Evolutionary conservation across 2,113 vertebrate genomes (phyloP), one percentile per base, ranked within the genome.

Genomic region (Tachysurus fulvidraco): DNA sequence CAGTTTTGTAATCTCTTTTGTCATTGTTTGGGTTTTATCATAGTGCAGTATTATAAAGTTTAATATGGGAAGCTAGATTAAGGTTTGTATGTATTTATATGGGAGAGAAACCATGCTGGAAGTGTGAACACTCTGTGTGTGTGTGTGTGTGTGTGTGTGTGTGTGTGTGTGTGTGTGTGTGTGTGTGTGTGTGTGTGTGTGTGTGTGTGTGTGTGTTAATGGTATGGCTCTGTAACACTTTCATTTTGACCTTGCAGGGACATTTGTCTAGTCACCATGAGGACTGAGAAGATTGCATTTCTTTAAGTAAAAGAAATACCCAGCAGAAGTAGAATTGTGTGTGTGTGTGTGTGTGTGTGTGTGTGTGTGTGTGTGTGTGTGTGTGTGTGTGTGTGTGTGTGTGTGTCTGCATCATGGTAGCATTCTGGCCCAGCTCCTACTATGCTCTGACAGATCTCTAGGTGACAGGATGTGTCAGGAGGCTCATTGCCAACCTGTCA

Each of bases 401-500:
- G 78, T 25, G 81, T 79, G 65, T 78, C 86, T 60, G 87, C 83
- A 88, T 69, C 80, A 88, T 89, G 89, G 87, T 86, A 88, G 89
- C 83, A 91, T 90, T 90, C 85, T 94, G 92, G 89, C 90, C 88
- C 21, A 4, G 65, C 84, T 90, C 83, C 86, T 23, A 79, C 86
- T 83, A 25, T 59, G 80, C 88, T 86, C 90, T 92, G 93, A 93
- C 91, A 90, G 93, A 93, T 92, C 93, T 93, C 88, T 87, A 92
- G 91, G 92, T 94, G 93, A 93, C 92, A 93, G 93, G 82, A 69
- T 54, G 91, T 92, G 92, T 94, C 92, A 88, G 76, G 85, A 89
- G 90, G 90, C 90, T 88, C 84, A 88, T 85, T 28, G 91, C 91
- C 93, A 92, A 87, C 91, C 89, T 93, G 92, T 92, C 93, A 93